Conservation (phyloP, 2,113 vertebrate species). For the Hipposideros armiger region DNA sequence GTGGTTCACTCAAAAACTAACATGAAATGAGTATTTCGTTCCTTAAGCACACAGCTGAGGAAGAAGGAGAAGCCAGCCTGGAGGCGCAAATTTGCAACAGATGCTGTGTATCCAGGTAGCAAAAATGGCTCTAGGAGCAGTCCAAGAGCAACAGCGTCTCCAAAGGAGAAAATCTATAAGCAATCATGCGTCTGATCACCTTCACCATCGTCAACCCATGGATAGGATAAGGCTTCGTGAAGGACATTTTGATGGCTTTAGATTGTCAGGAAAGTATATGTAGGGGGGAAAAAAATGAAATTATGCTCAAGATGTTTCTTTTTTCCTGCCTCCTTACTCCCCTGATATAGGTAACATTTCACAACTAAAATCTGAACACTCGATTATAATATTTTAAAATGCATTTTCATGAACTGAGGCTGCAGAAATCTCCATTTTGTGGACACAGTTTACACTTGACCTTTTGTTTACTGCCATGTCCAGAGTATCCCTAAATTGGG, state of each 20-base stretch:
- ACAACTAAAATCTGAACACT: neutral
- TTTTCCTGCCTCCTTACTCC: neutral
- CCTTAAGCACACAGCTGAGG: neutral
- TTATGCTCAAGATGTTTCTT: neutral
- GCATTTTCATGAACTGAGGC: neutral
- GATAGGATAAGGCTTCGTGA: neutral
- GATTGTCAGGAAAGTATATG: neutral
- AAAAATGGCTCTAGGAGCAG: neutral
- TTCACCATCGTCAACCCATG: neutral
- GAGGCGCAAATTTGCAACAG: neutral
- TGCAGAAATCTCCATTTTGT: neutral
- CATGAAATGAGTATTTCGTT: slow-evolving; percentile 31
- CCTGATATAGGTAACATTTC: neutral
- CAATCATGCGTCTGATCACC: neutral
- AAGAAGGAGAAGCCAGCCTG: neutral
- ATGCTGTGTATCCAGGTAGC: neutral
- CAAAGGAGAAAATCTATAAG: neutral
- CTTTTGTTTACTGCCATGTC: neutral
- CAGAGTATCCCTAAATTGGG: neutral
- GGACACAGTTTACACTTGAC: neutral
- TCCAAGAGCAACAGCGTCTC: slow-evolving; percentile 6
- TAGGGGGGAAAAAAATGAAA: neutral
- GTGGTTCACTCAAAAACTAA: slow-evolving; percentile 27
- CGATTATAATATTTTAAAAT: neutral
- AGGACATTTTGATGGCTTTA: neutral